A percentile compares a stretch with the other conserved stretches of the same genome.
These are phyloP conservation scores for Notodonta dromedarius DNA, from an alignment of 2,888 invertebrate species.

Conservation along the genomic window DNA sequence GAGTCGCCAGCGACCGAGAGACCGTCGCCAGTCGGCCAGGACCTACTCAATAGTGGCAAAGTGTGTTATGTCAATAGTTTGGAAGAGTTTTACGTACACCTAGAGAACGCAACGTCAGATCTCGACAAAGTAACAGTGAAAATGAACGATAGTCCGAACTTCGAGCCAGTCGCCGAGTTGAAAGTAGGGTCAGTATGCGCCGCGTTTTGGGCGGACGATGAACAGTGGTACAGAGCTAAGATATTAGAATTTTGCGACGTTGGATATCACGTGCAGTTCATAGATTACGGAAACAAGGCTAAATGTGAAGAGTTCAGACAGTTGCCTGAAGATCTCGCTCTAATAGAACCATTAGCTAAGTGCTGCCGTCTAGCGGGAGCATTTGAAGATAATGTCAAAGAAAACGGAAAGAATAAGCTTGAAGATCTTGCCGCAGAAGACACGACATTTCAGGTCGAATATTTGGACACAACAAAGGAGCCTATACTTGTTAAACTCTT, in stretches of 20 bases:
- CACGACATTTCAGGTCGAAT: conserved; percentile 83
- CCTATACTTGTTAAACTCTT: conserved; percentile 85
- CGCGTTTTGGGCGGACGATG: conserved; percentile 87
- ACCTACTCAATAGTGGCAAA: conserved; percentile 82
- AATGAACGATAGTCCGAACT: conserved; percentile 79
- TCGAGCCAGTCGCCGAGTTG: conserved; percentile 77
- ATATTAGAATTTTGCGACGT: conserved; percentile 84
- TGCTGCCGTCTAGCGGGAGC: conserved; percentile 85
- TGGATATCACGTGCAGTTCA: conserved; percentile 85
- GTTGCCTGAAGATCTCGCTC: conserved; percentile 84
- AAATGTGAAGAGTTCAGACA: conserved; percentile 84
- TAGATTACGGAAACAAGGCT: conserved; percentile 89
- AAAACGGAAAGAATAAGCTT: conserved; percentile 62
- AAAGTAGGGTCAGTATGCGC: conserved; percentile 86
- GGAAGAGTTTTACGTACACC: conserved; percentile 90
- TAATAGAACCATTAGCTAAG: conserved; percentile 85
- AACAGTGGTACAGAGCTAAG: conserved; percentile 87
- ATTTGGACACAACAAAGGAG: conserved; percentile 83
- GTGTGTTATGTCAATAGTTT: conserved; percentile 88
- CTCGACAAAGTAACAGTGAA: conserved; percentile 86
- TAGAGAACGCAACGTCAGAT: conserved; percentile 81
- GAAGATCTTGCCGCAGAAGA: conserved; percentile 64
- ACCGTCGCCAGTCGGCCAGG: conserved; percentile 73
- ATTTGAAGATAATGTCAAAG: conserved; percentile 71
- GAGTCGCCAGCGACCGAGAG: conserved; percentile 62